Conservation (phyloP, 2,888 invertebrate species). For the Crocallis elinguaria region DNA sequence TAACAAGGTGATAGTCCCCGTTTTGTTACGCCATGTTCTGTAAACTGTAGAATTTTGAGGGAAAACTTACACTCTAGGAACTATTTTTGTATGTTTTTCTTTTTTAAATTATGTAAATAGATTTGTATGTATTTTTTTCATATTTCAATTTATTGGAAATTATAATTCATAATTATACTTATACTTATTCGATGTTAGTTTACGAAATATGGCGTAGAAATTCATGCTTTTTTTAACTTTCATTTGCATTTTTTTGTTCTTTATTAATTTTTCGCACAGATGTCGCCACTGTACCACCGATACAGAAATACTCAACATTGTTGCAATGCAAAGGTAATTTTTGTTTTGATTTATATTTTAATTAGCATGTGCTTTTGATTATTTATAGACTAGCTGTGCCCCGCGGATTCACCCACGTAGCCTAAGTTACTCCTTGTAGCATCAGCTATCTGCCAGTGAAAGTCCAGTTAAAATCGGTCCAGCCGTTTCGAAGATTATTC, state of each 20-base stretch:
- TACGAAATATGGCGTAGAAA: constrained; percentile 22
- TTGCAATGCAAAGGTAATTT: constrained; percentile 79
- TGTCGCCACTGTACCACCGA: constrained; percentile 78
- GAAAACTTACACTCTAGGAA: not conserved
- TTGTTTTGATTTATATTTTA: constrained; percentile 23
- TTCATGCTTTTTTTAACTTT: constrained; percentile 31
- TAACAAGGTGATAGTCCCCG: constrained; percentile 30
- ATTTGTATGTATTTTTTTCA: too few relatives aligned
- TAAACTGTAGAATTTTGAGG: not conserved
- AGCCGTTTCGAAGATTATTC: too few relatives aligned
- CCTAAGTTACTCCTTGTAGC: too few relatives aligned
- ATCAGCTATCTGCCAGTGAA: too few relatives aligned
- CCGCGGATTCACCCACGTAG: too few relatives aligned
- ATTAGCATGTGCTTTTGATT: constrained; percentile 25
- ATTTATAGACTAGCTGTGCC: too few relatives aligned
- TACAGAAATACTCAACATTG: constrained; percentile 77
- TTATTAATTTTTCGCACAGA: constrained; percentile 67
- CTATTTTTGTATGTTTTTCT: too few relatives aligned
- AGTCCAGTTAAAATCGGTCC: too few relatives aligned
- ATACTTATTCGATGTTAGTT: too few relatives aligned
- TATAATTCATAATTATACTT: too few relatives aligned
- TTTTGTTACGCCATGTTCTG: constrained; percentile 26
- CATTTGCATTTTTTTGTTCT: constrained; percentile 40
- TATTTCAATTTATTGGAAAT: too few relatives aligned
- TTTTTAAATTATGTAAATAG: too few relatives aligned